Evolutionary conservation across 2,888 invertebrate species (phyloP), one percentile per base, ranked within the genome.

Genomic region (Troides helena): DNA sequence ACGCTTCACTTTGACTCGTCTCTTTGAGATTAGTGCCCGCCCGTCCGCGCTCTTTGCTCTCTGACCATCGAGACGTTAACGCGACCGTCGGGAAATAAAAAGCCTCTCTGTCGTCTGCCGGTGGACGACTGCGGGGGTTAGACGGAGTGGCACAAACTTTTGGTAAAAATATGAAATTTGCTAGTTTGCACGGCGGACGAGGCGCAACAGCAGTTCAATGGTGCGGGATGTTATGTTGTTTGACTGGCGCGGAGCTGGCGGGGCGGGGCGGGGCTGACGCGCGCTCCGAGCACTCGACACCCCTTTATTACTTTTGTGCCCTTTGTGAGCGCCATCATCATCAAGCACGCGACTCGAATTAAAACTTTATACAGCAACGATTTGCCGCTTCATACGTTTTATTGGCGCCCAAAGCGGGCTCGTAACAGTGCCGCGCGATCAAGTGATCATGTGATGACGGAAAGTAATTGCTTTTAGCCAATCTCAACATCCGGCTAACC

Each of bases 1-100:
- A 89, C 90, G 91, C 88, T 90, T 82, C 86, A 88, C 90, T 90
- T 90, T 90, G 89, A 88, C 81, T 80, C 81, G 84, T 82, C 88
- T 87, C 85, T 88, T 86, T 88, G 85, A 89, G 87, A 90, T 89
- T 88, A 89, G 85, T 73, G 79, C 80, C 77, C 82, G 83, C 79
- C 79, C 79, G 78, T 80, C 77, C 81, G 83, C 78, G 80, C 79
- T 80, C 76, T 74, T 72, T 75, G 75, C 74, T 74, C 76, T 75
- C 74, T 76, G 78, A 77, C 76, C 76, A 67, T 71, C 72, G 75
- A 75, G 74, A 74, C 74, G 73, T 73, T 73, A 75, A 72, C 74
- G 72, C 70, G 73, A 60, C 72, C 72, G 70, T 65, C 67, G 71
- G 69, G 66, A 71, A 67, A 66, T 63, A 61, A 65, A 71, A 71